Conservation (phyloP, 2,888 invertebrate genomes). For the Ametastegia equiseti region DNA sequence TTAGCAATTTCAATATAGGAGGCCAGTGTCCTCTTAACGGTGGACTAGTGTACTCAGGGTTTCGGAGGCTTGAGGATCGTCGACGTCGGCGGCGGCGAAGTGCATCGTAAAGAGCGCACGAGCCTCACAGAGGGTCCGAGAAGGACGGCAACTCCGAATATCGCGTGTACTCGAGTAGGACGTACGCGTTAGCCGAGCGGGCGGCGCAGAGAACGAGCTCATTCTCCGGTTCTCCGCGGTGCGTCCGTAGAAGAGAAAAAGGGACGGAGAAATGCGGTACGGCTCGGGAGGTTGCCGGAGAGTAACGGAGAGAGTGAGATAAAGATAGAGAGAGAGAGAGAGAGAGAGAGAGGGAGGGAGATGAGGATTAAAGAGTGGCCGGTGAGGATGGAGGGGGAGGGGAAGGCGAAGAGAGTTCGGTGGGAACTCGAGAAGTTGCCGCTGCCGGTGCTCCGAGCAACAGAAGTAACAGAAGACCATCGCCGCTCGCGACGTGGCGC, state of each 20-base stretch:
- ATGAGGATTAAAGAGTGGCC: background rate
- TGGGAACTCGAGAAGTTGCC: constrained; percentile 68
- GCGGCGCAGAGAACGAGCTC: constrained; percentile 39
- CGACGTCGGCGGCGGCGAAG: constrained; percentile 43
- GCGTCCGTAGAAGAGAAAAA: constrained; percentile 2
- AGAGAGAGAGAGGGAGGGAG: background rate
- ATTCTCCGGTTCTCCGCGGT: background rate
- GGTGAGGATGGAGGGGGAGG: background rate
- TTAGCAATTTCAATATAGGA: background rate
- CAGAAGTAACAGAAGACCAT: constrained; percentile 49
- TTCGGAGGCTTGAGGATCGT: constrained; percentile 4
- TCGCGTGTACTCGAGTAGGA: background rate
- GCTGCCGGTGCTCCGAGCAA: constrained; percentile 52
- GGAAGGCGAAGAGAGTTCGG: constrained; percentile 55
- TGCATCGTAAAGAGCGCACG: constrained; percentile 45
- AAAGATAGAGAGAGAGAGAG: background rate
- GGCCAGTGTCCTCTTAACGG: background rate
- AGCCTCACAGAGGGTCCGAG: constrained; percentile 15
- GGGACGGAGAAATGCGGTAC: background rate
- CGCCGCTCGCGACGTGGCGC: constrained; percentile 54
- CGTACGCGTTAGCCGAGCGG: background rate
- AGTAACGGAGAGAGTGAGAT: constrained; percentile 1
- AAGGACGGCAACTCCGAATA: constrained; percentile 35
- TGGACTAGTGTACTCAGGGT: constrained; percentile 13
- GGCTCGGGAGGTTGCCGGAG: too few species aligned